Conservation (phyloP, 2,888 invertebrate genomes). For the Drosophila demipolita region DNA sequence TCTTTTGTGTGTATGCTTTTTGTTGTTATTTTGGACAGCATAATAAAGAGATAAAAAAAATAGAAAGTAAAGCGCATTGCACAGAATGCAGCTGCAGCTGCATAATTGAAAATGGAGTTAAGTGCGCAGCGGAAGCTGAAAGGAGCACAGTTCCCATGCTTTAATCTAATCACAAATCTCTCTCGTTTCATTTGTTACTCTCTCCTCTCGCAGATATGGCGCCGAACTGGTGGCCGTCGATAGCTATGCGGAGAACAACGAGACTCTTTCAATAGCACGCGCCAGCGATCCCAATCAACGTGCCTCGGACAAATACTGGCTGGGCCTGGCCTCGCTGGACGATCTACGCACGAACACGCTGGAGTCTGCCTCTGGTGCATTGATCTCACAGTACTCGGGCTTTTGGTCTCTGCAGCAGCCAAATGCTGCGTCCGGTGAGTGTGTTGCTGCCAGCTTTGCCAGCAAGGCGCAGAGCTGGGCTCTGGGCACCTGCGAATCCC, state of each 20-base stretch:
- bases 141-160: constrained; percentile 11
- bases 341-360: constrained; percentile 97
- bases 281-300: constrained; percentile 88
- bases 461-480: constrained; percentile 94
- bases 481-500: constrained; percentile 96
- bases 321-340: constrained; percentile 95
- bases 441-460: constrained; percentile 91
- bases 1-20: constrained; percentile 27
- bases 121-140: constrained; percentile 46
- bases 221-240: constrained; percentile 97
- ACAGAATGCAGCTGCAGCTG: constrained; percentile 64
- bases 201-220: constrained; percentile 91
- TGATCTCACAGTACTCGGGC: constrained; percentile 96
- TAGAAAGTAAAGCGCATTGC: constrained; percentile 73
- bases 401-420: constrained; percentile 97
- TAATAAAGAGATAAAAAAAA: constrained; percentile 66
- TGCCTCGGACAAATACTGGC: constrained; percentile 92
- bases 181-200: neutral
- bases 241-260: constrained; percentile 95
- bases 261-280: constrained; percentile 92
- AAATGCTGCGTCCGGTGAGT: constrained; percentile 94
- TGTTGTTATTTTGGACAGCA: constrained; percentile 56
- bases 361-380: constrained; percentile 95
- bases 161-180: constrained; percentile 41
- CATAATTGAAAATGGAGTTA: constrained; percentile 57